phyloP scores from a whole-genome alignment of 2,888 invertebrate genomes.

The Sussaba pulchella region DNA sequence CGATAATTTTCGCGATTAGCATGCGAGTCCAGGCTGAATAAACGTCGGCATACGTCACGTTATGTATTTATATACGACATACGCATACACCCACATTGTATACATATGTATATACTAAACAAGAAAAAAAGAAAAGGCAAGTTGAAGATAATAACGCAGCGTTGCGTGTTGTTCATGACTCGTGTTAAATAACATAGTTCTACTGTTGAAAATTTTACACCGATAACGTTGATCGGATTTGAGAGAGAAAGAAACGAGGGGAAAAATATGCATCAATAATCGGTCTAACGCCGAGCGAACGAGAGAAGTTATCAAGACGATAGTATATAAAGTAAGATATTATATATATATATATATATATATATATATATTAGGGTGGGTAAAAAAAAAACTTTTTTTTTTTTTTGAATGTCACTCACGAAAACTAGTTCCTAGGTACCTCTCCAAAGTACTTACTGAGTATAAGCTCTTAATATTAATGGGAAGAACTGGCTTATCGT shows the following conservation, averaged over 20 bases:
- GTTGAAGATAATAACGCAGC: constrained; percentile 62
- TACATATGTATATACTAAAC: constrained; percentile 69
- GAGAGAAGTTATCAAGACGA: constrained; percentile 67
- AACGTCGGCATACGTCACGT: constrained; percentile 62
- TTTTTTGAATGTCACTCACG: too few species aligned
- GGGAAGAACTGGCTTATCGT: too few species aligned
- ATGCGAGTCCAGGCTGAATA: constrained; percentile 38
- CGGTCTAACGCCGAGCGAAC: constrained; percentile 66
- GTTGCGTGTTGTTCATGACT: constrained; percentile 66
- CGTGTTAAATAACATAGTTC: constrained; percentile 74
- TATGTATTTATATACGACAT: constrained; percentile 65
- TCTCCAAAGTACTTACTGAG: too few species aligned
- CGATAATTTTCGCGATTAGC: constrained; percentile 35
- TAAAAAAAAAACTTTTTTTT: too few species aligned
- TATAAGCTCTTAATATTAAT: too few species aligned
- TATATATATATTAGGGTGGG: constrained; percentile 67
- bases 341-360: constrained; percentile 57
- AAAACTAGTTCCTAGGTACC: too few species aligned
- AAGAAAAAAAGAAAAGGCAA: constrained; percentile 65
- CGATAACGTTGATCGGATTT: constrained; percentile 72
- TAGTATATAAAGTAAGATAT: constrained; percentile 69
- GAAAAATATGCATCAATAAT: constrained; percentile 64
- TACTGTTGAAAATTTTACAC: constrained; percentile 72
- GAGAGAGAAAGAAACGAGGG: constrained; percentile 70
- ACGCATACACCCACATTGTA: constrained; percentile 61